Conservation (phyloP, 2,888 invertebrate species). For the Noctua janthe region DNA sequence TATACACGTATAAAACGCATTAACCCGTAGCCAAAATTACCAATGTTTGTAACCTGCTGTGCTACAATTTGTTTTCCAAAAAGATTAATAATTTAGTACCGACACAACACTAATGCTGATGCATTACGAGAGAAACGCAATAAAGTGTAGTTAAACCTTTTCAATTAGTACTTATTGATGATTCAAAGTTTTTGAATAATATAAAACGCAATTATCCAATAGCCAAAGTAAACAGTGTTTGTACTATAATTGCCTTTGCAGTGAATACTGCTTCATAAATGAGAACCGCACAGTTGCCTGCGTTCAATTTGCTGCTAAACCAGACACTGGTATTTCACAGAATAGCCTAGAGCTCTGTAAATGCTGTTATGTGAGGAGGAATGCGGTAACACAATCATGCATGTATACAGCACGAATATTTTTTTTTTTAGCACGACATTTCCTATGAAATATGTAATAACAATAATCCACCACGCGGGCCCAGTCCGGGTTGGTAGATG, state of each 20-base stretch:
- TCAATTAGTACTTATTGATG: not conserved
- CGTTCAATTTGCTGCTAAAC: slow-evolving; percentile 3
- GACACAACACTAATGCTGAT: not conserved
- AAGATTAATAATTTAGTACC: not conserved
- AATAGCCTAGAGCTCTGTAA: not conserved
- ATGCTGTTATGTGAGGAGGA: not conserved
- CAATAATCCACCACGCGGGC: not conserved
- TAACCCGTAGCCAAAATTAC: not conserved
- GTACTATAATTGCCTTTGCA: not conserved
- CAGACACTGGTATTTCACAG: not conserved
- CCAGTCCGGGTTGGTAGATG: too few species aligned
- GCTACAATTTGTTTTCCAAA: not conserved
- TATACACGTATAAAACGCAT: not conserved
- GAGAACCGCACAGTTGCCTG: not conserved
- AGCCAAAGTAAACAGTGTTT: not conserved
- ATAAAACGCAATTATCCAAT: not conserved
- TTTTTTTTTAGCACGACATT: too few species aligned
- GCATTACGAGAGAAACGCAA: not conserved
- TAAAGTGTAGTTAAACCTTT: not conserved
- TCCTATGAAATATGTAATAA: not conserved
- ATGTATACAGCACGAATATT: not conserved
- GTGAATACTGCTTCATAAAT: not conserved
- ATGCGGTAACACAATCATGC: not conserved
- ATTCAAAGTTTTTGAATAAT: not conserved
- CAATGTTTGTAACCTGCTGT: not conserved